Conservation (phyloP, 2,888 invertebrate species). For the Strigamia maritima region DNA sequence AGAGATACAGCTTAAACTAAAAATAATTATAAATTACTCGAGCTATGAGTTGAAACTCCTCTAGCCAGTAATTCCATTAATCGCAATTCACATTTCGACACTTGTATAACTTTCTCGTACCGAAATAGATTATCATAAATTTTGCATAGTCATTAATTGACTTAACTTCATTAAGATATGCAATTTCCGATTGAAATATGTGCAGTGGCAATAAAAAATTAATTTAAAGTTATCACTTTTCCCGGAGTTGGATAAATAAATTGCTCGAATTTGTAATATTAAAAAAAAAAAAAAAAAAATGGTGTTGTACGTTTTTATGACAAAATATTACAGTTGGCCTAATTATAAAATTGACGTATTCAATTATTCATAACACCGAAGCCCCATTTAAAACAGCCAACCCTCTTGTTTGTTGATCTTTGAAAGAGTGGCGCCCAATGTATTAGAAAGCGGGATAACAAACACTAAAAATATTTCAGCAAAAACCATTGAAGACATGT, state of each 20-base stretch:
- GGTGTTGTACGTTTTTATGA: not conserved
- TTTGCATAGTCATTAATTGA: not conserved
- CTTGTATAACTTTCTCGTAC: too few species aligned
- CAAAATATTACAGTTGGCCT: not conserved
- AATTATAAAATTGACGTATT: not conserved
- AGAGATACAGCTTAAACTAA: not conserved
- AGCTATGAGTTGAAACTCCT: too few species aligned
- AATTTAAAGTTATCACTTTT: not conserved
- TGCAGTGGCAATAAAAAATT: not conserved
- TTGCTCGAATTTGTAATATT: not conserved
- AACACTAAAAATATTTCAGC: too few species aligned
- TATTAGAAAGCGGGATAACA: not conserved
- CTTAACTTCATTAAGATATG: not conserved
- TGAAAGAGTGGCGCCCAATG: not conserved
- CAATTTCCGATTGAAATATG: not conserved
- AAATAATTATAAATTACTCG: too few species aligned
- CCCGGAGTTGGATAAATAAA: not conserved
- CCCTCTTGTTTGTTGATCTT: not conserved
- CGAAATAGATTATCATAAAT: not conserved
- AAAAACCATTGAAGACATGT: too few species aligned
- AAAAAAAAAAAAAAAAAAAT: too few species aligned
- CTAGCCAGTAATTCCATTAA: too few species aligned
- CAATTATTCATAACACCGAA: not conserved
- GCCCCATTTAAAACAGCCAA: too few species aligned
- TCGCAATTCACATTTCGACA: too few species aligned